Percentiles rank a stretch among this genome's conserved stretches.
Evolutionary conservation across 2,797 vertebrate genomes (phyloP).

Genomic region (Fratercula arctica): DNA sequence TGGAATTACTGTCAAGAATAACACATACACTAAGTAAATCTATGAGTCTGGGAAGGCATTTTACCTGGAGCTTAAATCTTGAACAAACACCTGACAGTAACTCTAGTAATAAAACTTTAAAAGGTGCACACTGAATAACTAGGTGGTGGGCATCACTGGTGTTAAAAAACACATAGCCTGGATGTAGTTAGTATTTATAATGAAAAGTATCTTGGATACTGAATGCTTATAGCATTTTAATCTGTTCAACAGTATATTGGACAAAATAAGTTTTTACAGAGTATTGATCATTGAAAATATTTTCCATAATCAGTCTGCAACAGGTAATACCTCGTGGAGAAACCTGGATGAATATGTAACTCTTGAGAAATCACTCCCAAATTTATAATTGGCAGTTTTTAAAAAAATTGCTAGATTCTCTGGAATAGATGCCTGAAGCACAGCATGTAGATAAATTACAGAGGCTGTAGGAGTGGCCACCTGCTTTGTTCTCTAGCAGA

Average conservation of each 20-base stretch:
- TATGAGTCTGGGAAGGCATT: neutral
- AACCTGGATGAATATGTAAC: neutral
- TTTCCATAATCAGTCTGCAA: neutral
- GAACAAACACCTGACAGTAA: neutral
- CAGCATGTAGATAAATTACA: neutral
- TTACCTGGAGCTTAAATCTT: neutral
- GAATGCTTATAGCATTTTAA: neutral
- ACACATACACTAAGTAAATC: neutral
- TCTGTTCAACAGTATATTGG: neutral
- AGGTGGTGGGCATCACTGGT: neutral
- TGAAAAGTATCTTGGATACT: neutral
- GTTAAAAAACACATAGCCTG: neutral
- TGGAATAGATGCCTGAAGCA: neutral
- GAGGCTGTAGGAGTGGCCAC: neutral
- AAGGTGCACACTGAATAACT: neutral
- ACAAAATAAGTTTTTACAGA: neutral
- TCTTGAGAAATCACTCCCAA: neutral
- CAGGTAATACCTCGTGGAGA: neutral
- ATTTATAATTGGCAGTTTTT: neutral
- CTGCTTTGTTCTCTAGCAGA: constrained; percentile 5
- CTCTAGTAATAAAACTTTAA: neutral
- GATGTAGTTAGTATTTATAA: neutral
- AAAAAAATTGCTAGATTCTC: neutral
- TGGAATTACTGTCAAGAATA: neutral
- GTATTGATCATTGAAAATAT: neutral